phyloP scores from a whole-genome alignment of 2,113 vertebrate species.

The Misgurnus anguillicaudatus region DNA sequence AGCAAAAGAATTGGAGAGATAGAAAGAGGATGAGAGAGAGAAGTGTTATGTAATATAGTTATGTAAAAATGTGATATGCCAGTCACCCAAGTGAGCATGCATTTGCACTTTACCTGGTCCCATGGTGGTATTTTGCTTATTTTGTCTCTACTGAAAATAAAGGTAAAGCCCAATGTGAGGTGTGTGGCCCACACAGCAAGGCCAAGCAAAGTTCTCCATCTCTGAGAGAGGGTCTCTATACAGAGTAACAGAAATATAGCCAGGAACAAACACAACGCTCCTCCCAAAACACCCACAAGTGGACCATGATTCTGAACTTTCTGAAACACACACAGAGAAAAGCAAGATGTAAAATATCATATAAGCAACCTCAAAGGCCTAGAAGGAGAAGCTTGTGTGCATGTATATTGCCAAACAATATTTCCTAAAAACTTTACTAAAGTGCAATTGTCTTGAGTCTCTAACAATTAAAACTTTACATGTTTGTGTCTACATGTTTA shows the following conservation, averaged over 20 bases:
- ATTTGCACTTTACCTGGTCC: constrained; percentile 83
- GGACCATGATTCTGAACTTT: constrained; percentile 60
- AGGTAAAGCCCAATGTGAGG: constrained; percentile 82
- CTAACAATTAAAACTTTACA: neutral
- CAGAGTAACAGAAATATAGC: constrained; percentile 84
- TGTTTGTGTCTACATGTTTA: neutral
- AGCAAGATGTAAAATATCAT: constrained; percentile 1
- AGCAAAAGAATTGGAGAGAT: neutral
- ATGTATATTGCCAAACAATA: neutral
- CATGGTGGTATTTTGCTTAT: constrained; percentile 69
- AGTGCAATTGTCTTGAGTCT: neutral
- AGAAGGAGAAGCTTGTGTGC: neutral
- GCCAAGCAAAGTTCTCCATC: constrained; percentile 81
- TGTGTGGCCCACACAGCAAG: constrained; percentile 85
- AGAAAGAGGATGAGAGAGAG: constrained; percentile 30
- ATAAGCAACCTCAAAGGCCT: neutral
- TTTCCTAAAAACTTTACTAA: neutral
- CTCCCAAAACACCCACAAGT: constrained; percentile 78
- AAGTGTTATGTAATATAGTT: too few species aligned
- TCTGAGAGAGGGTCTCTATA: constrained; percentile 78
- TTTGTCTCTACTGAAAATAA: constrained; percentile 71
- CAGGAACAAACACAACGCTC: constrained; percentile 80
- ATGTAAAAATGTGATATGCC: too few species aligned
- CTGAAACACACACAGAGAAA: constrained; percentile 60
- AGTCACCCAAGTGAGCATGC: too few species aligned